Evolutionary conservation across 2,797 vertebrate species (phyloP), one percentile per base, ranked within the genome.

Genomic region (Pipistrellus nathusii): DNA sequence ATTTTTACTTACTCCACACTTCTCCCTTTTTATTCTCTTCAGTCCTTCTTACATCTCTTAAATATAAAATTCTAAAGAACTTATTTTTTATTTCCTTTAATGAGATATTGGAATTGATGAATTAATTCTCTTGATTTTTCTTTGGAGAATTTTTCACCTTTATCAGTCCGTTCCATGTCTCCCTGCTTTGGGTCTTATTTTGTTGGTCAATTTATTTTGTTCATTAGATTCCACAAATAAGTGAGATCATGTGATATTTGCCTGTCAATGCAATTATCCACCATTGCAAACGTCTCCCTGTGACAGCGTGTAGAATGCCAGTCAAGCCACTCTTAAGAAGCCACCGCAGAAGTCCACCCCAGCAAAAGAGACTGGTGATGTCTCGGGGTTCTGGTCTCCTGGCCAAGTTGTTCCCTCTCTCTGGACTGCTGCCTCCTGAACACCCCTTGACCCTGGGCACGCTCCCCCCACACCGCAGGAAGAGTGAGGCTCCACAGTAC

Each of bases 21-120:
- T 51, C 66, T 0, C 9, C 8, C 62, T 64, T 64, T 89, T 59
- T 82, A 51, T 90, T 68, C 41, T 59, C 35, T 64, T 88, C n/a
- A 23, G 17, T 64, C 38, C 21, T 51, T 81, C 13, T 78, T 90
- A 9, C 2, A 32, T 27, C 8, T 80, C 51, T 75, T 71, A 32
- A 84, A 75, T 27, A 30, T 90, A 84, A 88, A 96, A 93, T 73
- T 11, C 10, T 6, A 66, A 84, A 59, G 3, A 87, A 93, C 51
- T 84, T 1, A 4, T 53, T 66, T 91, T 66, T 30, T 53, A 46
- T 76, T 90, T 66, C 32, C 9, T 53, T 94, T 78, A 68, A 38
- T 38, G 8, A 78, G 12, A 84, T 13, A 75, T 2, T 38, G 1
- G 14, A 51, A 80, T 18, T 44, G 51, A 80, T 51, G 4, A 59